A percentile compares a stretch with the other conserved stretches of the same genome.
Conservation (phyloP, 2,797 vertebrate species). For the Sebastiscus albofasciatus region DNA sequence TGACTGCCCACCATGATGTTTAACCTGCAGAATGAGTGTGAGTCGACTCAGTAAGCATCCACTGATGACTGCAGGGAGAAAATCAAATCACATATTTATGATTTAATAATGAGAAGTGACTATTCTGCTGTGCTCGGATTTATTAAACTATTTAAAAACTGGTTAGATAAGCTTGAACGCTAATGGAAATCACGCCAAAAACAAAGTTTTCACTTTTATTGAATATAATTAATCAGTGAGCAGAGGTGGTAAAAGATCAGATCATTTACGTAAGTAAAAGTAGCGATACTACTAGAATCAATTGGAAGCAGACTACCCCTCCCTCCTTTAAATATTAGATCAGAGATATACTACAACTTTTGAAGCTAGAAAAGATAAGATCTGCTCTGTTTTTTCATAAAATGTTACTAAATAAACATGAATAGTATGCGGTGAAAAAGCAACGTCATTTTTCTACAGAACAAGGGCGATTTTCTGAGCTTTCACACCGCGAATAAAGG, state of each 20-base stretch:
- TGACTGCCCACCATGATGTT: constrained; percentile 20
- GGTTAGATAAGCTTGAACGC: not conserved
- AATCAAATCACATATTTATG: not conserved
- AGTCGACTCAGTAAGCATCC: not conserved
- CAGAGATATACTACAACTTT: too few species aligned
- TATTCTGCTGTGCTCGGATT: not conserved
- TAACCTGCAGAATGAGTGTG: not conserved
- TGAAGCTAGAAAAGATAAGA: too few species aligned
- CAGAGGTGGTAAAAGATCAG: not conserved
- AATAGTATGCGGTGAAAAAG: too few species aligned
- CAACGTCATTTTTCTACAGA: too few species aligned
- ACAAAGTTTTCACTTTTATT: not conserved
- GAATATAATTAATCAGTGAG: not conserved
- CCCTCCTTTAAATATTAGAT: too few species aligned
- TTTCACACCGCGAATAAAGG: too few species aligned
- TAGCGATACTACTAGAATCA: too few species aligned
- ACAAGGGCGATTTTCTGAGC: too few species aligned
- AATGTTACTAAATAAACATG: too few species aligned
- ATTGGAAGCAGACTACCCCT: too few species aligned
- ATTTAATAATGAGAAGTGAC: not conserved
- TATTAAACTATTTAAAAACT: not conserved
- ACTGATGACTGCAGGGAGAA: not conserved
- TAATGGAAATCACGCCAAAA: not conserved
- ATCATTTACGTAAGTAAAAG: not conserved
- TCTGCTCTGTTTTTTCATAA: too few species aligned